Evolutionary conservation across 2,888 invertebrate species (phyloP).

Genomic region (Xestobium rufovillosum): DNA sequence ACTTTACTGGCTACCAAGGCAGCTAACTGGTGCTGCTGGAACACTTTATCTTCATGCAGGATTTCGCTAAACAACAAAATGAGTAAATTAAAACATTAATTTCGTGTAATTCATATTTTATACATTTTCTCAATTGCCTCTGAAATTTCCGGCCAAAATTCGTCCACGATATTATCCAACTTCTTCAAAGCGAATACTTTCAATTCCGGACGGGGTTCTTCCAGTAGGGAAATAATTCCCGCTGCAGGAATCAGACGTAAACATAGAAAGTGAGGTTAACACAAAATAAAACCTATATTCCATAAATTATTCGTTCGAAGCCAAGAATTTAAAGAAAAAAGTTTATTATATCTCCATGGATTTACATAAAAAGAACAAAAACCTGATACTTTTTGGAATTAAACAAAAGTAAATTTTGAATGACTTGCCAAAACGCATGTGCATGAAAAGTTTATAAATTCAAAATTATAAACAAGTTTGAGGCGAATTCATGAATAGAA

Average conservation of each 20-base stretch:
- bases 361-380: no score
- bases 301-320: no score
- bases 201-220: constrained; percentile 88
- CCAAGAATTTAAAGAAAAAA: no score
- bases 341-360: no score
- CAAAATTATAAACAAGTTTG: no score
- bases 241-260: no score
- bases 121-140: constrained; percentile 95
- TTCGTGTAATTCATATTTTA: constrained; percentile 27
- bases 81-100: constrained; percentile 10
- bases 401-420: no score
- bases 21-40: constrained; percentile 85
- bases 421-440: no score
- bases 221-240: constrained; percentile 91
- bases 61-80: constrained; percentile 60
- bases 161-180: constrained; percentile 88
- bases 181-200: constrained; percentile 91
- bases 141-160: constrained; percentile 98
- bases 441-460: no score
- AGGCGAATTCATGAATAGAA: no score
- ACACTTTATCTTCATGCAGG: constrained; percentile 84
- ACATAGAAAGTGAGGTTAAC: constrained; percentile 28
- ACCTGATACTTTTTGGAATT: no score
- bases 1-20: constrained; percentile 98
- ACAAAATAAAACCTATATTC: neutral